phyloP scores from a whole-genome alignment of 2,888 invertebrate species.

The Himalopsyche kuldschensis region DNA sequence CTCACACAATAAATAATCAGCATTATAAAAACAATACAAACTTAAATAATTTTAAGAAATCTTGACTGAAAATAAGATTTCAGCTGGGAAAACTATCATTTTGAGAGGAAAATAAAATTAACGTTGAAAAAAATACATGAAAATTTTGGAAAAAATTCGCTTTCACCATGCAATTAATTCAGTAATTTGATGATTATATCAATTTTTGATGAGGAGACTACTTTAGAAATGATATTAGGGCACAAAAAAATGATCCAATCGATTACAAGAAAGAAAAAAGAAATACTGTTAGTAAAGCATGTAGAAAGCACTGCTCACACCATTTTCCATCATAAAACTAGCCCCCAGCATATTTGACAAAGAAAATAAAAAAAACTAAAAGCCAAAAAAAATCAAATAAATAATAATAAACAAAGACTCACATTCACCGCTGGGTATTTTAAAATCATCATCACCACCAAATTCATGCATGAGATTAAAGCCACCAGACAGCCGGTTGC shows the following conservation, averaged over 20 bases:
- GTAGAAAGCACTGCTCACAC: background rate
- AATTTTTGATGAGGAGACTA: too few relatives aligned
- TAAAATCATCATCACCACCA: constrained; percentile 28
- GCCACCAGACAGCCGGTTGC: background rate
- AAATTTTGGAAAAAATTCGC: too few relatives aligned
- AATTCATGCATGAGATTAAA: constrained; percentile 12
- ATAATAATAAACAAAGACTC: constrained; percentile 31
- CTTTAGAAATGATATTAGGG: background rate
- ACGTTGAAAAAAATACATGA: too few relatives aligned
- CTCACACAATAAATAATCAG: too few relatives aligned
- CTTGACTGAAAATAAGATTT: too few relatives aligned
- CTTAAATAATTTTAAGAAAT: too few relatives aligned
- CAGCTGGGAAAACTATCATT: too few relatives aligned
- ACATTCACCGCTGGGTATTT: constrained; percentile 29
- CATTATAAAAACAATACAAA: too few relatives aligned
- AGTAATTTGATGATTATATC: too few relatives aligned
- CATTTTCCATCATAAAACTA: background rate
- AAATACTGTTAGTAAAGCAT: constrained; percentile 3
- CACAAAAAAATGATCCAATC: background rate
- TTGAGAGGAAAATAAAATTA: too few relatives aligned
- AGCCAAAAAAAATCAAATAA: constrained; percentile 6
- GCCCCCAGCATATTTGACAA: background rate
- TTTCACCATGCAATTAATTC: too few relatives aligned
- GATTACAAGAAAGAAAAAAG: background rate
- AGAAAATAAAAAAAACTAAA: background rate